A percentile compares a stretch with the other conserved stretches of the same genome.
phyloP scores from a whole-genome alignment of 2,113 vertebrate species.

The Shinisaurus crocodilurus region DNA sequence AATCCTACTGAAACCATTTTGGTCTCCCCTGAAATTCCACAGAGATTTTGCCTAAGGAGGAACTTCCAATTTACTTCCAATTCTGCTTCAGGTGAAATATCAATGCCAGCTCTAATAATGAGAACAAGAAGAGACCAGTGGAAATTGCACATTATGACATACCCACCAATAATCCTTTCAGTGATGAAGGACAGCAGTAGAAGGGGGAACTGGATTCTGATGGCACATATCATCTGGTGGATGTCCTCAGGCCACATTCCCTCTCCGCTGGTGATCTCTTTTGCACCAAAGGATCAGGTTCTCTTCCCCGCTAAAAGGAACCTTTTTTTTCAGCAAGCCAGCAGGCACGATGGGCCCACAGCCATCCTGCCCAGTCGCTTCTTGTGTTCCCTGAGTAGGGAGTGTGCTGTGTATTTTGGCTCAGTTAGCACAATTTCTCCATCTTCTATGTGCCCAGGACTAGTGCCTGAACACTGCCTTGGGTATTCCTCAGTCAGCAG shows the following conservation, averaged over 20 bases:
- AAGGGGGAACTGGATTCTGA: neutral
- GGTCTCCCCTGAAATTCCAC: neutral
- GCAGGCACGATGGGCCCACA: neutral
- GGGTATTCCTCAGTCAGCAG: neutral
- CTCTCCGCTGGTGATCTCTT: no score
- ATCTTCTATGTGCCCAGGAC: neutral
- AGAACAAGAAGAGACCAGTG: neutral
- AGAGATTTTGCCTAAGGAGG: neutral
- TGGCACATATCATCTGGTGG: neutral
- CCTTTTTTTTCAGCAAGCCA: neutral
- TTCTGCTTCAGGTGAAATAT: neutral
- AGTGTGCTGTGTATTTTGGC: neutral
- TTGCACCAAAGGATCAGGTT: no score
- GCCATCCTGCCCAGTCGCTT: neutral
- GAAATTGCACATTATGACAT: neutral
- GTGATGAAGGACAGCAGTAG: neutral
- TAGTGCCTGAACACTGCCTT: neutral
- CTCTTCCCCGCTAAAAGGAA: neutral
- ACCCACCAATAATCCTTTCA: neutral
- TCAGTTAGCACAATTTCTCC: neutral
- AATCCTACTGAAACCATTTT: neutral
- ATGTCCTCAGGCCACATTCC: no score
- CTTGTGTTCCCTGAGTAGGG: neutral
- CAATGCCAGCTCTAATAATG: neutral
- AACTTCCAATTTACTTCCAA: neutral